Evolutionary conservation across 2,113 vertebrate genomes (phyloP).

Genomic region (Perognathus longimembris): DNA sequence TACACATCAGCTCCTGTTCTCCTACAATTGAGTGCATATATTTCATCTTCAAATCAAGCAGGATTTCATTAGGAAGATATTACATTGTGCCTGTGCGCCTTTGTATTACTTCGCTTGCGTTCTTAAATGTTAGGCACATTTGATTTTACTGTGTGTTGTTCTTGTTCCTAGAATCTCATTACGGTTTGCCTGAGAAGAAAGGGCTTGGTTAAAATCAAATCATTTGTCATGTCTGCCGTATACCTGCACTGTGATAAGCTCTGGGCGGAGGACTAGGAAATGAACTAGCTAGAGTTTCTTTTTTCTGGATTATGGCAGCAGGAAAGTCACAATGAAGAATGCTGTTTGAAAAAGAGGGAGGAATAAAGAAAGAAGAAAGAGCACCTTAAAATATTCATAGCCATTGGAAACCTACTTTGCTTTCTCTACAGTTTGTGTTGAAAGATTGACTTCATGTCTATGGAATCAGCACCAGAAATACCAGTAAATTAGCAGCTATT

Average conservation of each 20-base stretch:
- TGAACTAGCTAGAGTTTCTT: not conserved
- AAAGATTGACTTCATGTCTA: slow-evolving; percentile 62
- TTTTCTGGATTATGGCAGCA: not conserved
- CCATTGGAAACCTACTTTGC: slow-evolving; percentile 20
- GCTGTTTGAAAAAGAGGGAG: not conserved
- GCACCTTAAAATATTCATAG: slow-evolving; percentile 39
- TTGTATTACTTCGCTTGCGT: not conserved
- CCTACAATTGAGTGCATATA: not conserved
- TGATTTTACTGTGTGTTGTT: slow-evolving; percentile 11
- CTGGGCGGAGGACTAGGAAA: not conserved
- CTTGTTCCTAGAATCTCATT: slow-evolving; percentile 33
- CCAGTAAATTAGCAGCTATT: slow-evolving; percentile 19
- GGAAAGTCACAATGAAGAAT: slow-evolving; percentile 10
- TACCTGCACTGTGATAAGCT: not conserved
- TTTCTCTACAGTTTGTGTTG: slow-evolving; percentile 16
- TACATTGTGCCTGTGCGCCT: not conserved
- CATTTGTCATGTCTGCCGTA: not conserved
- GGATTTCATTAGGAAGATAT: slow-evolving; percentile 31
- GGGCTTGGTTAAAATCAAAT: slow-evolving; percentile 18
- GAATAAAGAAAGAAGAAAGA: not conserved
- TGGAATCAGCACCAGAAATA: slow-evolving; percentile 51
- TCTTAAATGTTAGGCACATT: slow-evolving; percentile 30
- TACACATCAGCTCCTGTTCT: slow-evolving; percentile 21
- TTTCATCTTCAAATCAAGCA: slow-evolving; percentile 48
- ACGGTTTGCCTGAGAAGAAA: slow-evolving; percentile 47